Evolutionary conservation across 2,113 vertebrate genomes (phyloP).

Genomic region (Eulacestoma nigropectus): DNA sequence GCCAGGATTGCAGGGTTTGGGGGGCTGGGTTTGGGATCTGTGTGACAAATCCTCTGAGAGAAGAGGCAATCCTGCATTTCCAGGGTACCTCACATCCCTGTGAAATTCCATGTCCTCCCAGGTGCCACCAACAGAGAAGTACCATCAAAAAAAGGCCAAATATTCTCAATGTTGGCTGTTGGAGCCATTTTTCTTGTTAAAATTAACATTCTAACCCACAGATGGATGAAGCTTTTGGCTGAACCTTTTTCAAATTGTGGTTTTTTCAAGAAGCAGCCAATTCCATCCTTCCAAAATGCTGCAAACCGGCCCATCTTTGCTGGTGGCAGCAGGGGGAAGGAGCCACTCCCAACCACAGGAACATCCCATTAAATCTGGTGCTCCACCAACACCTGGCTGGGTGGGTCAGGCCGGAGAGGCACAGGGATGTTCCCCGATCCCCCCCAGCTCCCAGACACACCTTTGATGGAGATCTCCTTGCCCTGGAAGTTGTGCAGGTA

Average conservation of each 20-base stretch:
- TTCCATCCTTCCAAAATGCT: background rate
- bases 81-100: background rate
- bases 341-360: background rate
- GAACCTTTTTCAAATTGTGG: rapidly evolving
- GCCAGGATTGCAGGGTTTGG: background rate
- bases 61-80: background rate
- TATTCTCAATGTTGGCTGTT: background rate
- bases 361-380: background rate
- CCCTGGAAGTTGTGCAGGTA: slow-evolving; percentile 98
- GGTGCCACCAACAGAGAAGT: background rate
- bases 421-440: background rate
- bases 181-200: background rate
- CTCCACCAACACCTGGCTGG: background rate
- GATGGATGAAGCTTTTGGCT: background rate
- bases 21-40: background rate
- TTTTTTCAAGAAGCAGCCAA: background rate
- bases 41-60: background rate
- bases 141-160: background rate
- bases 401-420: background rate
- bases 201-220: background rate
- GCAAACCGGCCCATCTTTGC: too few relatives aligned
- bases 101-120: background rate
- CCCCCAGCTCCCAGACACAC: background rate
- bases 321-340: background rate
- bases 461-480: slow-evolving; percentile 99